Evolutionary conservation across 2,113 vertebrate species (phyloP), one percentile per base, ranked within the genome.

Genomic region (Emydura subglobosa): DNA sequence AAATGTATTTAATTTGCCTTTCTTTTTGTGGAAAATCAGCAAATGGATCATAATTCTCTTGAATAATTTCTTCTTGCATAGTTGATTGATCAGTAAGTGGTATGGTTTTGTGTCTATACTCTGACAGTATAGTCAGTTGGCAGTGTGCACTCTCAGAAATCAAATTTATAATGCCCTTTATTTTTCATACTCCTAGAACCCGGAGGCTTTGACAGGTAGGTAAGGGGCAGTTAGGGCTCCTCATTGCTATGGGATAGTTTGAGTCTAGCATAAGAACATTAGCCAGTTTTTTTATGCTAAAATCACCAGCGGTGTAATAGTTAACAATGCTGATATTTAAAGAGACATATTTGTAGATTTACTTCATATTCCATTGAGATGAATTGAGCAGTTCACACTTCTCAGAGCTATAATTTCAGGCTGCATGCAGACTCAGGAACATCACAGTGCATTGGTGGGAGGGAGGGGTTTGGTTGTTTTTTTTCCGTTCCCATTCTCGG

Each of bases 51-150:
- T 1, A 29, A 2, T 42, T 9, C 84, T 76, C 5, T 72, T 85
- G 25, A 55, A 27, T 87, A 78, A 81, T 14, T 10, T 9, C 39
- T 34, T 91, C 24, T 1, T 2, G 89, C 29, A 0, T 9, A 57
- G 11, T 25, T 57, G 25, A 27, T 57, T 57, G 55, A 13, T 57
- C 91, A 47, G 74, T 53, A 44, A 19, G 39, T 61, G 87, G 1
- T 17, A 22, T 17, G 5, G 1, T 22, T 92, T 42, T 1, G 57
- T 59, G 3, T 59, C 3, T 59, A 3, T 8, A 24, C 79, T 85
- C 29, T 31, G 10, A 44, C 39, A 79, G 0, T 1, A 11, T 59
- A 50, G 19, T 1, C 4, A 42, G 11, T 78, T 78, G 47, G 9
- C 4, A 42, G 5, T 19, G 55, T 89, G 12, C 1, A 5, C 83